phyloP scores from a whole-genome alignment of 2,797 vertebrate genomes.

The Pelodytes ibericus region DNA sequence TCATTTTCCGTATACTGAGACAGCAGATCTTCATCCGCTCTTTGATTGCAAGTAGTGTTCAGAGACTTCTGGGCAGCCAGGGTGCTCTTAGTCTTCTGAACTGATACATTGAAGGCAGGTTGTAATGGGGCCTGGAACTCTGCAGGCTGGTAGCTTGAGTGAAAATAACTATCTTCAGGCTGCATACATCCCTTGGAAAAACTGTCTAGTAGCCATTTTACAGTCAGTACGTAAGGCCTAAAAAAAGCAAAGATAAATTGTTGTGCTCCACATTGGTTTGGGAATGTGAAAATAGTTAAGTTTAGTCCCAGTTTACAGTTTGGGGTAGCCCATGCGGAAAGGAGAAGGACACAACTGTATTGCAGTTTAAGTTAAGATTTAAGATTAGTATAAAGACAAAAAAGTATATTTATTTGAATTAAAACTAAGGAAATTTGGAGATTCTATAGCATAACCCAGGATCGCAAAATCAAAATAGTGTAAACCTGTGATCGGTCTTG shows the following conservation, averaged over 20 bases:
- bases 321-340: too few species aligned
- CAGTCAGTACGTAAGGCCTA: slow-evolving; percentile 89
- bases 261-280: too few species aligned
- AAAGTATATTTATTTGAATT: too few species aligned
- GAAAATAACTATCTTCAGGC: slow-evolving; percentile 82
- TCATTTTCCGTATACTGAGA: slow-evolving; percentile 87
- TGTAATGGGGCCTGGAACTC: slow-evolving; percentile 71
- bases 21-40: slow-evolving; percentile 86
- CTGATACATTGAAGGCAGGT: slow-evolving; percentile 57
- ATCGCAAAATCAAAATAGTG: neutral
- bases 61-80: slow-evolving; percentile 62
- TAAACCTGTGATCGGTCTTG: slow-evolving; percentile 85
- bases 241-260: slow-evolving; percentile 49
- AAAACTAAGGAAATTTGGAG: too few species aligned
- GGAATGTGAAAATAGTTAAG: too few species aligned
- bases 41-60: slow-evolving; percentile 60
- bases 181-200: slow-evolving; percentile 82
- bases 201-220: slow-evolving; percentile 91
- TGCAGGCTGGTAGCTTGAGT: slow-evolving; percentile 79
- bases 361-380: too few species aligned
- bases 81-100: slow-evolving; percentile 57
- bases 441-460: too few species aligned
- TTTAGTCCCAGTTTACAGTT: too few species aligned
- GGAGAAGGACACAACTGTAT: too few species aligned
- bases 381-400: too few species aligned